phyloP scores from a whole-genome alignment of 2,888 invertebrate genomes.

The Drosophila gaucha region DNA sequence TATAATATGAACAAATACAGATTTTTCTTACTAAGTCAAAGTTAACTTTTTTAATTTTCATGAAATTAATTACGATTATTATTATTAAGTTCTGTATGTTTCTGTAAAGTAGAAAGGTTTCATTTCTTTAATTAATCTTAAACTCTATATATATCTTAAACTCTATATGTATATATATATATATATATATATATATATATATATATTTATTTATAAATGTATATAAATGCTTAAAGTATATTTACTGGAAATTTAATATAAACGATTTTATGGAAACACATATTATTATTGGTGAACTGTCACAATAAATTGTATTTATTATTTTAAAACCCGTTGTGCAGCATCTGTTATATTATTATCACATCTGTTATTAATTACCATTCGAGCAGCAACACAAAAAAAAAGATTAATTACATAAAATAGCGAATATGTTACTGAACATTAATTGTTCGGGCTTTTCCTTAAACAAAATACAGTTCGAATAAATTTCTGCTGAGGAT shows the following conservation, averaged over 20 bases:
- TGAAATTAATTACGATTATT: too few species aligned
- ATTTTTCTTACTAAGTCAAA: too few species aligned
- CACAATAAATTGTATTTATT: neutral
- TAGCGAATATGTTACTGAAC: neutral
- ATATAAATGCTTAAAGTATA: neutral
- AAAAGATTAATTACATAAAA: neutral
- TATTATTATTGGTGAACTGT: neutral
- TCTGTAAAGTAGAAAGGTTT: too few species aligned
- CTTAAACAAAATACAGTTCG: neutral
- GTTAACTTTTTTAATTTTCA: too few species aligned
- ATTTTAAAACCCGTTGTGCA: neutral
- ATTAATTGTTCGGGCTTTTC: neutral
- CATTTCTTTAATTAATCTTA: too few species aligned
- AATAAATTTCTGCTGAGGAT: too few species aligned
- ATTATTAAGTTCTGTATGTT: too few species aligned
- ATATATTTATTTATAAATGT: too few species aligned
- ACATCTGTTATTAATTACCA: neutral
- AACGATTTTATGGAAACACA: neutral
- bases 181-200: too few species aligned
- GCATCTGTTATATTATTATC: neutral
- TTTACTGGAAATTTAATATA: neutral
- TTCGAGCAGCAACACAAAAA: neutral
- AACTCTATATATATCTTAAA: too few species aligned
- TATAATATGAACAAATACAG: too few species aligned
- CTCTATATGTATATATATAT: too few species aligned